Base-by-base conservation (phyloP, 1,140 invertebrate genomes). In the Battus philenor region DNA sequence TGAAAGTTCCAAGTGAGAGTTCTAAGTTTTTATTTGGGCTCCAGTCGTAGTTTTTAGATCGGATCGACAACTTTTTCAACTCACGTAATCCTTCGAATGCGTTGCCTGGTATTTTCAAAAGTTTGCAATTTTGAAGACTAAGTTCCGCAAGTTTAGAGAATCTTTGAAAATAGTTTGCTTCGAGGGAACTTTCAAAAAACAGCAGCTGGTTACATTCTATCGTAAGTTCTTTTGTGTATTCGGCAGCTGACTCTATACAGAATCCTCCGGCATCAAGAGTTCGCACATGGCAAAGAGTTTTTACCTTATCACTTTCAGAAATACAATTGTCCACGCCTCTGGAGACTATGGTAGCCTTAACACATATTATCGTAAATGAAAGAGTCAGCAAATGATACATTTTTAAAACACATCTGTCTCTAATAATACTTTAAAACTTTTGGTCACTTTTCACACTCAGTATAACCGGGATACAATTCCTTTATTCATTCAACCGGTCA, bases 11-110 rank as follows among this genome's bases (percentile, higher is more conserved):
- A 18, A 89, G 81, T 0, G 88, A 89, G 9, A 95, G 78, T 56
- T 94, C 92, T 54, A 95, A 84, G 15, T 87, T 89, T 63, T 92
- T 91, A 33, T 88, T 88, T 1, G 89, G 84, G 18, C 90, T 90
- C 93, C 93, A 95, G 31, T 92, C 93, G 4, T 87, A 86, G 70
- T 97, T 96, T 50, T 89, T 87, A 7, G 93, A 93, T 54, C 91
- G 90, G 13, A 97, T 86, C 1, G 89, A 88, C 16, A 97, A 87
- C 34, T 90, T 90, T 70, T 94, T 94, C 13, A 96, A 83, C 16
- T 93, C 90, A 43, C 86, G 84, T 26, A 96, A 83, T 17, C 93
- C 93, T 57, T 92, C 89, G 68, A 97, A 94, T 1, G 93, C 90
- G 44, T 92, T 91, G 16, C 90, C 88, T 5, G 94, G 93, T 69